A percentile compares a stretch with the other conserved stretches of the same genome.
phyloP scores from a whole-genome alignment of 2,888 invertebrate genomes.

The Acrobeloides nanus region DNA sequence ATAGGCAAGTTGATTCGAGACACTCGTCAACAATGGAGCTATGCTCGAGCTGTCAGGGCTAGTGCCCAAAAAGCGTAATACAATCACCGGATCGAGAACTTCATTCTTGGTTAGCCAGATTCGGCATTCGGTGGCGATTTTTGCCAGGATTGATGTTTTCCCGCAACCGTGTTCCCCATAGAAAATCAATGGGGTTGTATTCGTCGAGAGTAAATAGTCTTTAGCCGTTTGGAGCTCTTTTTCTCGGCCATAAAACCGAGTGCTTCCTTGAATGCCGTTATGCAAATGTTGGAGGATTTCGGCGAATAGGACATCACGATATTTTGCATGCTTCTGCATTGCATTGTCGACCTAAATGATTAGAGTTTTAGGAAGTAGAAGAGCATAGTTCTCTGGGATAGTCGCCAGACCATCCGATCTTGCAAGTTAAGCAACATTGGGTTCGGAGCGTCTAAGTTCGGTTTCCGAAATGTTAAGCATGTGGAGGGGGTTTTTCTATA shows the following conservation, averaged over 20 bases:
- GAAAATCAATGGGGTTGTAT: slow-evolving; percentile 67
- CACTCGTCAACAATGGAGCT: slow-evolving; percentile 84
- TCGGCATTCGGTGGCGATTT: slow-evolving; percentile 65
- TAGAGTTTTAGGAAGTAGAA: neutral
- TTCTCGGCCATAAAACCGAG: slow-evolving; percentile 76
- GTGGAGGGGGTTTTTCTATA: too few relatives aligned
- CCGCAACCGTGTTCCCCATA: slow-evolving; percentile 93
- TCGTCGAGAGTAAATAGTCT: slow-evolving; percentile 71
- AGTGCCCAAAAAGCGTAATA: slow-evolving; percentile 86
- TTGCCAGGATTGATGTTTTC: slow-evolving; percentile 87
- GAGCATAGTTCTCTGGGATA: too few relatives aligned
- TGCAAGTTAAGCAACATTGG: too few relatives aligned
- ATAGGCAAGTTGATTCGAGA: slow-evolving; percentile 71
- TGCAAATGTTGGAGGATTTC: slow-evolving; percentile 31
- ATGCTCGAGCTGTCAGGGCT: slow-evolving; percentile 88
- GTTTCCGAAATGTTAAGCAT: too few relatives aligned
- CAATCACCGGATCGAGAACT: slow-evolving; percentile 69
- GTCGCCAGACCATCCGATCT: too few relatives aligned
- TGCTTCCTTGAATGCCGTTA: slow-evolving; percentile 24
- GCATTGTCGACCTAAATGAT: slow-evolving; percentile 36
- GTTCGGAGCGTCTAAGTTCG: too few relatives aligned
- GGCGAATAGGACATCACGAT: slow-evolving; percentile 25
- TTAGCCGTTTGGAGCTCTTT: slow-evolving; percentile 73
- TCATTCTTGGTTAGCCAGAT: slow-evolving; percentile 26
- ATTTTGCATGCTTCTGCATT: slow-evolving; percentile 42